Percentiles rank a stretch among this genome's conserved stretches.
Conservation (phyloP, 2,888 invertebrate species). For the Spicauda simplicius region DNA sequence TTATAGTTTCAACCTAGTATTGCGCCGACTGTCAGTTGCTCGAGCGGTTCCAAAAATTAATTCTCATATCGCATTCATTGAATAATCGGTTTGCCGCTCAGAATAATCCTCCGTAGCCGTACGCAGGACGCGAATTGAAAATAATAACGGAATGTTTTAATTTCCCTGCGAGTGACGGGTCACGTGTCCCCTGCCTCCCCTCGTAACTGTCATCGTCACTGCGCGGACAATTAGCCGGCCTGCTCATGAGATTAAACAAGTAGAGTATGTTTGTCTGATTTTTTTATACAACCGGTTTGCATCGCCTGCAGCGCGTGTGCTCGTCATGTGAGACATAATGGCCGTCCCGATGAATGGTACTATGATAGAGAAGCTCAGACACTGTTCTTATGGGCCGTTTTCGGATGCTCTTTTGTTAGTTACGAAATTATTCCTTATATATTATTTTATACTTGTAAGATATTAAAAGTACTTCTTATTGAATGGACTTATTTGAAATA, state of each 20-base stretch:
- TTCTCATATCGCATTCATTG: slow-evolving; percentile 38
- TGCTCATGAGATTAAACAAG: slow-evolving; percentile 82
- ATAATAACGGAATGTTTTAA: slow-evolving; percentile 84
- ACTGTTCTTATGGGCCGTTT: slow-evolving; percentile 51
- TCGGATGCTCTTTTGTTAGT: slow-evolving; percentile 1
- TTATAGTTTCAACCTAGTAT: slow-evolving; percentile 13
- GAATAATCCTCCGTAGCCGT: slow-evolving; percentile 39
- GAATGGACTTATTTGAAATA: too few relatives aligned
- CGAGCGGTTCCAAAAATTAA: slow-evolving; percentile 34
- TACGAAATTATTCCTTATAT: not conserved
- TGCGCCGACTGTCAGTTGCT: slow-evolving; percentile 24
- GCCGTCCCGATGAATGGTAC: slow-evolving; percentile 51
- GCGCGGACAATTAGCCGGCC: slow-evolving; percentile 77
- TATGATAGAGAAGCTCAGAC: slow-evolving; percentile 55
- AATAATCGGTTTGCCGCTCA: slow-evolving; percentile 38
- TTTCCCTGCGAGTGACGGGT: slow-evolving; percentile 84
- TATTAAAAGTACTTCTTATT: too few relatives aligned
- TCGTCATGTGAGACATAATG: slow-evolving; percentile 54
- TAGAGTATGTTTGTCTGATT: slow-evolving; percentile 63
- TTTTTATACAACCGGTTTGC: slow-evolving; percentile 51
- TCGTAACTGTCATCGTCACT: slow-evolving; percentile 77
- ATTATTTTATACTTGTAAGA: too few relatives aligned
- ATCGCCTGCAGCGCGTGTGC: slow-evolving; percentile 50
- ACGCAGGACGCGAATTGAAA: slow-evolving; percentile 56
- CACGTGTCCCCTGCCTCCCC: slow-evolving; percentile 70